Evolutionary conservation across 2,888 invertebrate genomes (phyloP), one percentile per base, ranked within the genome.

Genomic region (Caenorhabditis zanzibari): DNA sequence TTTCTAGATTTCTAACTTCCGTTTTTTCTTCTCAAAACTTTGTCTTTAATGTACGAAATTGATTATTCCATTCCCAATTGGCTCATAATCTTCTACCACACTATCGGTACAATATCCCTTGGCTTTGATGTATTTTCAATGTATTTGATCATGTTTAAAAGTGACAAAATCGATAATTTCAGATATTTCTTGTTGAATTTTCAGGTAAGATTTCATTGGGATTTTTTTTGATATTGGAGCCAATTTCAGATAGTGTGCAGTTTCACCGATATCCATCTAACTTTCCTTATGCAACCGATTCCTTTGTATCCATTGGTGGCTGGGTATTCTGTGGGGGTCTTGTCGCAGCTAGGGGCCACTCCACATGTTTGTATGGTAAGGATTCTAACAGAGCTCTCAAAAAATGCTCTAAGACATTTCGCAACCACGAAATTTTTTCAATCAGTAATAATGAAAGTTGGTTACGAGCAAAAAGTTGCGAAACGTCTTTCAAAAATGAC

Each of bases 161-260:
- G 61, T 16, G 32, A 16, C 5, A 74, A 74, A 74, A 54, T 74
- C 24, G 74, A 74, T 22, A 54, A 64, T 64, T 74, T 74, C 16
- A n/a, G 74, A 22, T 74, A 32, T 44, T 74, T 44, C 32, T 22
- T 74, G 44, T 32, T 64, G 22, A 54, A 74, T 28, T 74, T 74
- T 64, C 74, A 74, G 56, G 74, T 72, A 32, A 54, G n/a, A n/a
- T n/a, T n/a, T n/a, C n/a, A n/a, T n/a, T n/a, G 24, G 5, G 38
- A 22, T 22, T 22, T 12, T 16, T 24, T 7, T 71, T n/a, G n/a
- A 44, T 44, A 9, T 22, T 9, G 9, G 10, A 52, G 7, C 24
- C 22, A 22, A 47, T 47, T 72, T 26, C 28, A 52, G 61, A 12
- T 73, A 1, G 41, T 28, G 9, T 68, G 58, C 19, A 44, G 38